phyloP scores from a whole-genome alignment of 2,113 vertebrate genomes.

The Corythoichthys haematopterus region DNA sequence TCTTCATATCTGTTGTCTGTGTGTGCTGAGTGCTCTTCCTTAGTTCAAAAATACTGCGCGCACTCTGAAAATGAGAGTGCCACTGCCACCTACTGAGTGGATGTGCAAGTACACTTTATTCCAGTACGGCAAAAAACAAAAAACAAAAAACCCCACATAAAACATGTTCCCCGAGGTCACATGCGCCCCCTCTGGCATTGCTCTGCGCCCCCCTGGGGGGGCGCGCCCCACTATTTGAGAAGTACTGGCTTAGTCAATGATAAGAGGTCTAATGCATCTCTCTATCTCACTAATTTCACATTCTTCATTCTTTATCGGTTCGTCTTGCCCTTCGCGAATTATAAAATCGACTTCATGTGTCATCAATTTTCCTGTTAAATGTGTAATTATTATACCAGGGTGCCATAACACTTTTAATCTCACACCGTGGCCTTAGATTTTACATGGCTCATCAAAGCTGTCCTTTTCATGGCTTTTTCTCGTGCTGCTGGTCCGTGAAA shows the following conservation, averaged over 20 bases:
- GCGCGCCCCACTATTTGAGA: no score
- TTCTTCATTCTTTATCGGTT: background rate
- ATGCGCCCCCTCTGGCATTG: no score
- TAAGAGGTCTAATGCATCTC: background rate
- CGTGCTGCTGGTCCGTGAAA: background rate
- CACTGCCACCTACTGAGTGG: no score
- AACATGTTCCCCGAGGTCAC: no score
- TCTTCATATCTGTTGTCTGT: no score
- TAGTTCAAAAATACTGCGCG: no score
- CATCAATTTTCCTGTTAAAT: conserved; percentile 1
- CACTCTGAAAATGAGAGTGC: no score
- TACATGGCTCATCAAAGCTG: background rate
- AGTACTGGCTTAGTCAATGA: background rate
- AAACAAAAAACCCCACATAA: no score
- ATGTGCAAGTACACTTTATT: no score
- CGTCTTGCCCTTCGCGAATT: background rate
- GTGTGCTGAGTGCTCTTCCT: no score
- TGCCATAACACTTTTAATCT: background rate
- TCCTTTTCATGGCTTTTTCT: background rate
- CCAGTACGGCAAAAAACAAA: no score
- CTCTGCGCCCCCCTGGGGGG: no score
- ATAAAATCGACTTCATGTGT: background rate
- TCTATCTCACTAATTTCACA: background rate
- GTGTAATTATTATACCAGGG: background rate
- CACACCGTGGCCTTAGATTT: background rate